Evolutionary conservation across 2,888 invertebrate species (phyloP), one percentile per base, ranked within the genome.

Genomic region (Coelinius sp.): DNA sequence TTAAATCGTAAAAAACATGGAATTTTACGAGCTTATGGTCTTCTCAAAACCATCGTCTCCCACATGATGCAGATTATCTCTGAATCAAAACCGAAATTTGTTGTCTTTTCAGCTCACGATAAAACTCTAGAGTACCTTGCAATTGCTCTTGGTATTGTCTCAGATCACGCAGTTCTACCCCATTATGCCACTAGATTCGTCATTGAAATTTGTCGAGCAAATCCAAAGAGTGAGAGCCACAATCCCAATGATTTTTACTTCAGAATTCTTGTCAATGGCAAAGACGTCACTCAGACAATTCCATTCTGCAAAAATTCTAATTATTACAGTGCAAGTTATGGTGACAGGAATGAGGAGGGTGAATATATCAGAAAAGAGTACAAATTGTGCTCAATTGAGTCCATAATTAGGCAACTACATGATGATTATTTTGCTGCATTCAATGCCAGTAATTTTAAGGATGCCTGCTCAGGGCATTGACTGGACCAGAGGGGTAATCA

Each of bases 101-200:
- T 95, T 0, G 82, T 96, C 0, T 96, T 95, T 84, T 97, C 97
- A 0, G 97, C 97, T 0, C 98, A 98, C 81, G 98, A 98, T 86
- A 94, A 95, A 82, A 97, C 97, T 0, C 84, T 98, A 41, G 94
- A 96, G 81, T 95, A 96, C 76, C 88, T 98, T 41, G 92, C 95
- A 1, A 90, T 94, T 1, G 95, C 96, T 0, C 85, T 98, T 62
- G 97, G 97, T 0, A 87, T 96, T 2, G 90, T 92, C 76, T 85
- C 89, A 49, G 89, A 90, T 73, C 89, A 89, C 59, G 82, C 88
- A 14, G 91, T 93, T 12, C 91, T 94, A 75, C 93, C 97, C 56
- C 93, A 94, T 22, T 98, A 97, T 85, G 97, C 96, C 0, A 93
- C 97, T 0, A 90, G 98, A 68, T 90, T 98, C 79, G 92, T 96